Evolutionary conservation across 2,113 vertebrate genomes (phyloP).

Genomic region (Cavia aperea): DNA sequence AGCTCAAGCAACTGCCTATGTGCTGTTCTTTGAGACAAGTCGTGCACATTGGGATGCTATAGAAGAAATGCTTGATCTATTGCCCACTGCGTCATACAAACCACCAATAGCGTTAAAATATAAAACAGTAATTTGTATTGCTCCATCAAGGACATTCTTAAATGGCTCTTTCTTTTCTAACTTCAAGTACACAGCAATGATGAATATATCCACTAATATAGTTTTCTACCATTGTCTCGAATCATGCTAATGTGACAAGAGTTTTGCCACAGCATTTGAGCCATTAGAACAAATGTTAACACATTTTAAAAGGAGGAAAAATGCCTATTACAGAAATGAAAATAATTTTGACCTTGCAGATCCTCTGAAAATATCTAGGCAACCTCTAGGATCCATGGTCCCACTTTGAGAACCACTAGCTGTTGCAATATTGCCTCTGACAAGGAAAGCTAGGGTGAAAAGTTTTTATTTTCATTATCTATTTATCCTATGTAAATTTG

Average conservation of each 20-base stretch:
- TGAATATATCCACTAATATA: background rate
- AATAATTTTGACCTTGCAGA: background rate
- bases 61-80: background rate
- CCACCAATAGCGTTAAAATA: background rate
- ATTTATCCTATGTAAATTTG: background rate
- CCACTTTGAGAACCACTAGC: background rate
- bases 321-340: background rate
- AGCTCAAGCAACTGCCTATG: background rate
- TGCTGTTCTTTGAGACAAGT: background rate
- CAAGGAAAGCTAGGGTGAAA: slow-evolving; percentile 18
- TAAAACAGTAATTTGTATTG: background rate
- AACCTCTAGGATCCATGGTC: background rate
- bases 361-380: background rate
- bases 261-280: slow-evolving; percentile 23
- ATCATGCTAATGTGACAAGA: background rate
- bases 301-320: background rate
- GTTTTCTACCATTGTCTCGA: background rate
- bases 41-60: background rate
- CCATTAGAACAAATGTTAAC: background rate
- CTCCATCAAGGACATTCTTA: background rate
- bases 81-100: background rate
- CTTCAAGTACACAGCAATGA: background rate
- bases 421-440: background rate
- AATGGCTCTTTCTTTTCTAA: background rate
- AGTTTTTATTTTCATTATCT: slow-evolving; percentile 17